Evolutionary conservation across 1,140 invertebrate species (phyloP), one percentile per base, ranked within the genome.

Genomic region (Gryllus bimaculatus): DNA sequence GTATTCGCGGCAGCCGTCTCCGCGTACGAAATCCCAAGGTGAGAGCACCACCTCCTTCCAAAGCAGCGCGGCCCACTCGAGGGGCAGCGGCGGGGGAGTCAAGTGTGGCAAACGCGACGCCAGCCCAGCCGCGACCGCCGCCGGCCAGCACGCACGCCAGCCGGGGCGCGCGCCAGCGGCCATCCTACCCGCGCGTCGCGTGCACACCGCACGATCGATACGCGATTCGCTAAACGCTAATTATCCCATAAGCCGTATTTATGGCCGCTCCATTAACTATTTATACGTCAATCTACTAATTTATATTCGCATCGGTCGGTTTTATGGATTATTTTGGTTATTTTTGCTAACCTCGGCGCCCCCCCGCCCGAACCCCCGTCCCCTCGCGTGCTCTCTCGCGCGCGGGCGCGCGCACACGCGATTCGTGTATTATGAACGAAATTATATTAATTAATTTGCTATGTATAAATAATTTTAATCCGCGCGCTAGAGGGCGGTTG

Each of bases 401-500:
- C 26, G 26, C 26, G 26, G 1, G 26, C 26, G 26, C 26, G 5
- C 54, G 54, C 10, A 1, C 54, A 10, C 18, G 54, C 54, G 54
- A 66, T 66, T 66, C 54, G 54, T 66, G 54, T 66, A 66, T 66
- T 66, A 66, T 66, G 54, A 66, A 66, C 54, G 54, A 66, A 66
- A 66, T 66, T 66, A 66, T 66, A 66, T 66, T 66, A 66, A 66
- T 66, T 66, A 66, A 66, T 66, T 66, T 66, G 54, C 54, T 66
- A 66, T 66, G 54, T 66, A 66, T 66, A 66, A 66, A 66, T 66
- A 66, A 66, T 66, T 66, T 66, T 66, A 66, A 18, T 66, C 54
- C 54, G 10, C 54, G 54, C 54, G 10, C 7, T 66, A 13, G 54
- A 18, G 18, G 54, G 54, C 10, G 18, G 54, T 10, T 0, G 54